phyloP scores from a whole-genome alignment of 2,888 invertebrate genomes.

The Ligdia adustata region DNA sequence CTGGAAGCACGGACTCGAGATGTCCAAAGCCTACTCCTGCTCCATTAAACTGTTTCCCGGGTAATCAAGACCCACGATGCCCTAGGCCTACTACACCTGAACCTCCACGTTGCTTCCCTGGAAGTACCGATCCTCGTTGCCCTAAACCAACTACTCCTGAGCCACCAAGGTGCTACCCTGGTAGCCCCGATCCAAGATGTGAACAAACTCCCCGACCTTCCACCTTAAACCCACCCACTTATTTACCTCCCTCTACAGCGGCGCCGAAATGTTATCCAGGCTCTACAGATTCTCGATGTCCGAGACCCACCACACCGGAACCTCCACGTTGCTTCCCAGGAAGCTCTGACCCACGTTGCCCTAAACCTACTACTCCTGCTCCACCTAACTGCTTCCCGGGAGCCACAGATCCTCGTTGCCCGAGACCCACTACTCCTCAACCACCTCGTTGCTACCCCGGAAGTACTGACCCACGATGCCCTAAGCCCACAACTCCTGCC shows the following conservation, averaged over 20 bases:
- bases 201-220: constrained; percentile 43
- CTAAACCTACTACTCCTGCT: constrained; percentile 47
- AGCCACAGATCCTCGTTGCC: constrained; percentile 51
- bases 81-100: constrained; percentile 37
- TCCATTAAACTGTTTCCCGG: constrained; percentile 33
- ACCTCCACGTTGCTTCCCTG: constrained; percentile 40
- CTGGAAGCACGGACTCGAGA: constrained; percentile 39
- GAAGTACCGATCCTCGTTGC: constrained; percentile 54
- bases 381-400: constrained; percentile 45
- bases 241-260: constrained; percentile 44
- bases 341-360: constrained; percentile 45
- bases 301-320: constrained; percentile 43
- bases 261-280: constrained; percentile 53
- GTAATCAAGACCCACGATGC: constrained; percentile 37
- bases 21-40: constrained; percentile 40
- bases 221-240: constrained; percentile 31
- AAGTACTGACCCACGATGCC: constrained; percentile 49
- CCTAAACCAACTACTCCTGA: constrained; percentile 46
- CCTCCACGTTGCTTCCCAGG: constrained; percentile 42
- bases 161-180: constrained; percentile 42
- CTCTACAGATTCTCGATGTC: constrained; percentile 49
- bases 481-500: constrained; percentile 38
- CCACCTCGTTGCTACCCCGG: constrained; percentile 51
- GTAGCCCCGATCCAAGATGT: constrained; percentile 50
- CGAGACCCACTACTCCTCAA: constrained; percentile 39